Evolutionary conservation across 2,888 invertebrate species (phyloP).

Genomic region (Miltochrista miniata): DNA sequence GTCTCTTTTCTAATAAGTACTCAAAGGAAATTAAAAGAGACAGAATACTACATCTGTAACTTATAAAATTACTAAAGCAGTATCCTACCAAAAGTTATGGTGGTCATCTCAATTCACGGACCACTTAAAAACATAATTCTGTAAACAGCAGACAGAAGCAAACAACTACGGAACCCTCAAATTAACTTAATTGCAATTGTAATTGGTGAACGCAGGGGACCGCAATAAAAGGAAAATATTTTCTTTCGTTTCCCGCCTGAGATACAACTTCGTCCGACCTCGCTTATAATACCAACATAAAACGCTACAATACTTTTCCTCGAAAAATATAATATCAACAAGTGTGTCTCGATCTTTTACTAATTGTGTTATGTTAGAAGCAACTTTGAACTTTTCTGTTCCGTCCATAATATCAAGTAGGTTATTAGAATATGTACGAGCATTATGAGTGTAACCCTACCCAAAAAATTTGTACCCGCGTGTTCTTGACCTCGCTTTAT

Average conservation of each 20-base stretch:
- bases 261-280: conserved; percentile 20
- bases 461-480: too few species aligned
- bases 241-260: conserved; percentile 44
- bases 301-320: conserved; percentile 36
- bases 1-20: too few species aligned
- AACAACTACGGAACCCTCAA: conserved; percentile 57
- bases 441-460: too few species aligned
- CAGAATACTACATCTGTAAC: background rate
- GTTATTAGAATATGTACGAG: too few species aligned
- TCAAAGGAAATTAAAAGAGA: background rate
- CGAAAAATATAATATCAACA: conserved; percentile 27
- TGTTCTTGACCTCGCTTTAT: too few species aligned
- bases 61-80: background rate
- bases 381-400: too few species aligned
- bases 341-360: conserved; percentile 18
- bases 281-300: conserved; percentile 29
- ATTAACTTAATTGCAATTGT: conserved; percentile 76
- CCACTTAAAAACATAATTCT: conserved; percentile 62
- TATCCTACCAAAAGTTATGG: conserved; percentile 28
- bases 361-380: too few species aligned
- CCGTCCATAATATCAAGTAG: too few species aligned
- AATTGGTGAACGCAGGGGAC: conserved; percentile 64
- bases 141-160: conserved; percentile 49
- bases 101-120: conserved; percentile 49
- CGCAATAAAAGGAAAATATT: conserved; percentile 73